Evolutionary conservation across 2,888 invertebrate genomes (phyloP).

Genomic region (Diachrysia chrysitis): DNA sequence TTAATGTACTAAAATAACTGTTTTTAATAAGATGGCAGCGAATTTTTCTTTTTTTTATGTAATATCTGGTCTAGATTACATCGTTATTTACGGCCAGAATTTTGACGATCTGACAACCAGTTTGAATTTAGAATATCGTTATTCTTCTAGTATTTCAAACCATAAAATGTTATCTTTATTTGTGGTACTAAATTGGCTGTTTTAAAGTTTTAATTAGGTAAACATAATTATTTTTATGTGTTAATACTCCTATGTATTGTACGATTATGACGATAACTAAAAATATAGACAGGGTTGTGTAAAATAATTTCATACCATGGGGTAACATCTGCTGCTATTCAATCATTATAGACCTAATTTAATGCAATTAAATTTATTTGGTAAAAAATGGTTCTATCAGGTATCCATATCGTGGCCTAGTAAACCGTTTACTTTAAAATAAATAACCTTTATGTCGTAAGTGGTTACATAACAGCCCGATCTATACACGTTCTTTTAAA

Average conservation of each 20-base stretch:
- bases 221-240: background rate
- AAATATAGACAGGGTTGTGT: too few relatives aligned
- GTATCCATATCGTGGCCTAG: too few relatives aligned
- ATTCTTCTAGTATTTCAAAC: background rate
- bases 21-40: slow-evolving; percentile 46
- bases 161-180: background rate
- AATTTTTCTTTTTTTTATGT: slow-evolving; percentile 35
- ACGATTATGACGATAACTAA: background rate
- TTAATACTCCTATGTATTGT: background rate
- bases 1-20: slow-evolving; percentile 51
- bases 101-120: slow-evolving; percentile 1
- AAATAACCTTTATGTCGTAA: too few relatives aligned
- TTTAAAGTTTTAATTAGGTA: background rate
- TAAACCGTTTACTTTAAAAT: too few relatives aligned
- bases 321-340: too few relatives aligned
- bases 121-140: slow-evolving; percentile 4
- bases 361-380: too few relatives aligned
- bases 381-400: too few relatives aligned
- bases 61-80: slow-evolving; percentile 5
- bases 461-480: too few relatives aligned
- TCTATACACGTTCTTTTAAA: too few relatives aligned
- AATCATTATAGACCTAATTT: too few relatives aligned
- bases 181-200: background rate
- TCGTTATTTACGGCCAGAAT: background rate
- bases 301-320: too few relatives aligned